phyloP scores from a whole-genome alignment of 2,888 invertebrate genomes.

The Bellardia bayeri region DNA sequence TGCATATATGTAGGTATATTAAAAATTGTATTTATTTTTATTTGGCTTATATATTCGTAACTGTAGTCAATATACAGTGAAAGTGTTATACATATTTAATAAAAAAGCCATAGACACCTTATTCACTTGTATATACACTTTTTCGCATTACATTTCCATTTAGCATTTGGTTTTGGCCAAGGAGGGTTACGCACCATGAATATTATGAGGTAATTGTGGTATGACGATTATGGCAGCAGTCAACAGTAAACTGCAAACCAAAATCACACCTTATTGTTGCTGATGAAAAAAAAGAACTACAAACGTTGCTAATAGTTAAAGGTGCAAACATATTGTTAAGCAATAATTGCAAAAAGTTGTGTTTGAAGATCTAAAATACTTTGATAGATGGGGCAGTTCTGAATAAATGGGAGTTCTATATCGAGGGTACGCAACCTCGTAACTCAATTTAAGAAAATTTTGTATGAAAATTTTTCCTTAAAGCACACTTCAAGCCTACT shows the following conservation, averaged over 20 bases:
- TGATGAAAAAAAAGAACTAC: neutral
- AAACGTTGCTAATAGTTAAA: neutral
- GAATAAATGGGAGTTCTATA: no score
- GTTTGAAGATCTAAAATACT: neutral
- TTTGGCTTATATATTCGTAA: constrained; percentile 22
- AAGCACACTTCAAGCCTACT: no score
- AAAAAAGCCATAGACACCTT: constrained; percentile 41
- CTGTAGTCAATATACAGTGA: constrained; percentile 47
- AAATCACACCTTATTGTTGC: constrained; percentile 37
- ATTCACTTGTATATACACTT: neutral
- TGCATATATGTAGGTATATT: neutral
- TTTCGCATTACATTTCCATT: constrained; percentile 23
- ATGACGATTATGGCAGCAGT: neutral
- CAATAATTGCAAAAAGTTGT: neutral
- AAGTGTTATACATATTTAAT: constrained; percentile 58
- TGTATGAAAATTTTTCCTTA: no score
- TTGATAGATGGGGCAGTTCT: neutral
- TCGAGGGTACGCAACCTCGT: no score
- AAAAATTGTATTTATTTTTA: constrained; percentile 11
- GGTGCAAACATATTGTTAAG: neutral
- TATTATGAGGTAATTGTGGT: constrained; percentile 44
- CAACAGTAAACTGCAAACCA: neutral
- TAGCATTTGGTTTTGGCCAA: constrained; percentile 41
- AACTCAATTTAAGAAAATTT: no score
- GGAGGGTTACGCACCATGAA: constrained; percentile 40